Evolutionary conservation across 1,140 invertebrate genomes (phyloP).

Genomic region (Latrodectus geometricus): DNA sequence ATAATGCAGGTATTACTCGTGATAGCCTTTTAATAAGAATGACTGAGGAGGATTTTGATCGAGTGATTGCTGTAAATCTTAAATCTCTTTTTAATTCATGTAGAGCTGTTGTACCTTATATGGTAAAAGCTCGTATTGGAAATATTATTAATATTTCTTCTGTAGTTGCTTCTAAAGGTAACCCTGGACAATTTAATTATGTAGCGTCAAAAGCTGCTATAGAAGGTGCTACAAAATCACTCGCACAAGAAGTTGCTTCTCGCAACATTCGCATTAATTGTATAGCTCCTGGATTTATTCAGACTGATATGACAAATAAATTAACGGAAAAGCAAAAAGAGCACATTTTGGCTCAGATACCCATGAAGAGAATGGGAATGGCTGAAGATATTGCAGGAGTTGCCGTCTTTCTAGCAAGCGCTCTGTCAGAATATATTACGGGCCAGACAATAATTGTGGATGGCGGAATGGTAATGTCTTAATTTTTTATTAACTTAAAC

Average conservation of each 20-base stretch:
- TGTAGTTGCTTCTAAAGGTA: constrained; percentile 67
- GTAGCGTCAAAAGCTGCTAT: constrained; percentile 72
- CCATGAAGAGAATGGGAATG: constrained; percentile 67
- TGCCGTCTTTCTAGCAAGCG: constrained; percentile 68
- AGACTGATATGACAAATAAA: constrained; percentile 69
- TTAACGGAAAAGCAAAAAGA: constrained; percentile 67
- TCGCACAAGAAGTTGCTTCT: constrained; percentile 70
- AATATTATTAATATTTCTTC: constrained; percentile 13
- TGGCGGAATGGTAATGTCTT: constrained; percentile 34
- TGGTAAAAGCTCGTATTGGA: background rate
- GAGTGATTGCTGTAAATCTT: constrained; percentile 3
- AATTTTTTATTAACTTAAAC: background rate
- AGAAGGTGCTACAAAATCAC: constrained; percentile 71
- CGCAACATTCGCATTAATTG: constrained; percentile 65
- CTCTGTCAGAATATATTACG: constrained; percentile 41
- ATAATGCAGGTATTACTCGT: constrained; percentile 6
- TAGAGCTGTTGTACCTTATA: too few relatives aligned
- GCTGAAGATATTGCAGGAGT: constrained; percentile 70
- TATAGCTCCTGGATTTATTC: constrained; percentile 67
- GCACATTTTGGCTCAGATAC: constrained; percentile 65
- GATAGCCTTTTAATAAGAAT: constrained; percentile 4
- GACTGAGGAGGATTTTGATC: constrained; percentile 1
- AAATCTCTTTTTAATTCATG: background rate
- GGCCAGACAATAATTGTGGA: constrained; percentile 16
- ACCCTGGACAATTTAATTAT: constrained; percentile 71